These are phyloP conservation scores for Oasisia sp. DNA, from an alignment of 2,888 invertebrate genomes.

Conservation along the genomic window DNA sequence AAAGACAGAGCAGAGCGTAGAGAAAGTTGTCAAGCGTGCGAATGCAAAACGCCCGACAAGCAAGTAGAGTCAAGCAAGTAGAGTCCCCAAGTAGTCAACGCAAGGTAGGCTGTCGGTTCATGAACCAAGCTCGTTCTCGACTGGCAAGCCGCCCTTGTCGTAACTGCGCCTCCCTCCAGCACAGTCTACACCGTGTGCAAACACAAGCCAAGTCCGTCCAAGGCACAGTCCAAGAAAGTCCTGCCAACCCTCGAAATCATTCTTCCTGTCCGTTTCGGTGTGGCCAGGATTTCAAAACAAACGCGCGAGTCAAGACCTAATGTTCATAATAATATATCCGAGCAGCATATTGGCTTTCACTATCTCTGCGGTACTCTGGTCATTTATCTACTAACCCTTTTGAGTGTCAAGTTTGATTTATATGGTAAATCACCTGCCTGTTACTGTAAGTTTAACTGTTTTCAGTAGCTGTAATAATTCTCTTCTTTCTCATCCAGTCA, in stretches of 20 bases:
- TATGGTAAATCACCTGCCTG: neutral
- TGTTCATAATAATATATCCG: neutral
- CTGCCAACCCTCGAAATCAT: neutral
- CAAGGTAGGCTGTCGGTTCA: conserved; percentile 12
- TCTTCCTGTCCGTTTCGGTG: neutral
- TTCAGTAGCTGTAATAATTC: neutral
- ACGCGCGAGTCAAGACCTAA: neutral
- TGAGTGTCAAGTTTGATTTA: neutral
- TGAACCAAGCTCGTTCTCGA: neutral
- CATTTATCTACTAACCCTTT: neutral
- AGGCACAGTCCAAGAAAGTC: conserved; percentile 13
- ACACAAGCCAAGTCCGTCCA: neutral
- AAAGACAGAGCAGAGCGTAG: neutral
- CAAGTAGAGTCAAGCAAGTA: neutral
- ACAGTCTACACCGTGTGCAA: neutral
- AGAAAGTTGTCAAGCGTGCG: neutral
- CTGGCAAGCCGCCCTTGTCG: neutral
- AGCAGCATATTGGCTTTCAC: conserved; percentile 6
- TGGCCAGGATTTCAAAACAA: neutral
- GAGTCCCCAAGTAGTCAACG: neutral
- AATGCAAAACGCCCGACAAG: neutral
- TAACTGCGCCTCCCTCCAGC: neutral
- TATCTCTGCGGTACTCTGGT: neutral
- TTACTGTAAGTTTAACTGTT: neutral
- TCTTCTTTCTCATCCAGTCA: neutral